Evolutionary conservation across 2,888 invertebrate genomes (phyloP).

Genomic region (Pheosia gnoma): DNA sequence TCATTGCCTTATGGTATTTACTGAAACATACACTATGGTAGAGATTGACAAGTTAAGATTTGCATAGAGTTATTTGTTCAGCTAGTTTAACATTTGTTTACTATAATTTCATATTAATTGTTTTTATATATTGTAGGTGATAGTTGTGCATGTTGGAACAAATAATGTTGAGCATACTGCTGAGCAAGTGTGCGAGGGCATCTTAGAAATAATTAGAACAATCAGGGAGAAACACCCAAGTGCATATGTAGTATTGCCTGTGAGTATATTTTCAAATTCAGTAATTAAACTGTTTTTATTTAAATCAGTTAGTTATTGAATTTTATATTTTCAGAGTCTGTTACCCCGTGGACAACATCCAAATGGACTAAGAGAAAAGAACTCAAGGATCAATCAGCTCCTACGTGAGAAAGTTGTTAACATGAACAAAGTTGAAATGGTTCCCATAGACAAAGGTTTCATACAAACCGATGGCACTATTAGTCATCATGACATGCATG

Average conservation of each 20-base stretch:
- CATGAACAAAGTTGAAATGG: conserved; percentile 89
- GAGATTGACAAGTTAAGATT: too few relatives aligned
- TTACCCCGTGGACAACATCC: conserved; percentile 94
- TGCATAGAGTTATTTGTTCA: too few relatives aligned
- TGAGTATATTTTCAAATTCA: conserved; percentile 77
- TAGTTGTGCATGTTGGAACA: conserved; percentile 94
- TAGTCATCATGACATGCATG: conserved; percentile 95
- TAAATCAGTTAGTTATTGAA: not conserved
- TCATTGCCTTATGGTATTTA: too few relatives aligned
- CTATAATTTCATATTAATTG: not conserved
- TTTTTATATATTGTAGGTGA: conserved; percentile 83
- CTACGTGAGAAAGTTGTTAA: conserved; percentile 86
- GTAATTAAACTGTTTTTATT: not conserved
- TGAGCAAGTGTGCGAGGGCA: conserved; percentile 92
- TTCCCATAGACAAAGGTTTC: conserved; percentile 91
- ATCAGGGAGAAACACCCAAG: conserved; percentile 91
- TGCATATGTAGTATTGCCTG: conserved; percentile 93
- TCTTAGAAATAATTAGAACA: conserved; percentile 89
- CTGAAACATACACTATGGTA: too few relatives aligned
- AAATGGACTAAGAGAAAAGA: conserved; percentile 91
- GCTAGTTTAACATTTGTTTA: not conserved
- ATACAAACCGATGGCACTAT: conserved; percentile 91
- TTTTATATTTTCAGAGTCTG: conserved; percentile 87
- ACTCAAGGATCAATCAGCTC: conserved; percentile 89
- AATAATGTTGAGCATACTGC: conserved; percentile 92